Conservation (phyloP, 1,140 invertebrate genomes). For the Thrips palmi region DNA sequence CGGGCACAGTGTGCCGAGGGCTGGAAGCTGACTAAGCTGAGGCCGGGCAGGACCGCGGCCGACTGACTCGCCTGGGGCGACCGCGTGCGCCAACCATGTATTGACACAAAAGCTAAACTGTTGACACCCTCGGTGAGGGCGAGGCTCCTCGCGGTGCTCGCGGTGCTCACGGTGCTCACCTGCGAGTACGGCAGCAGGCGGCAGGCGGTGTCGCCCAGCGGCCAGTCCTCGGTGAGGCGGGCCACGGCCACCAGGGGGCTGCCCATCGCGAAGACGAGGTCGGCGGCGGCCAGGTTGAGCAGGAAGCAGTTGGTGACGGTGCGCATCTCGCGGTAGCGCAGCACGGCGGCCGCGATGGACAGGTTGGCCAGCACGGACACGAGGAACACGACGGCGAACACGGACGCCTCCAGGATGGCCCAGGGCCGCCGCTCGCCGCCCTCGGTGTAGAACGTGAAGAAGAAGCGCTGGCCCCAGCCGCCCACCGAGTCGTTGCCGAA, state of each 20-base stretch:
- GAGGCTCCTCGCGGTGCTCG: no score
- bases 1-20: no score
- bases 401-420: constrained; percentile 20
- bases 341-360: constrained; percentile 23
- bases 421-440: constrained; percentile 22
- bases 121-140: no score
- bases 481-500: constrained; percentile 20
- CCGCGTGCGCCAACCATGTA: no score
- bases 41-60: no score
- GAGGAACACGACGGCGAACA: constrained; percentile 24
- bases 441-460: constrained; percentile 32
- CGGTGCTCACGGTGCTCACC: no score
- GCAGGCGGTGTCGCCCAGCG: constrained; percentile 30
- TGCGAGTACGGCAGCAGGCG: constrained; percentile 34
- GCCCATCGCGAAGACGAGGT: constrained; percentile 36
- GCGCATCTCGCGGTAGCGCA: constrained; percentile 42
- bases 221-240: constrained; percentile 29
- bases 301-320: constrained; percentile 59
- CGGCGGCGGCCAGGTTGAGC: constrained; percentile 45
- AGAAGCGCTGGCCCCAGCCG: constrained; percentile 27
- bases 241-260: constrained; percentile 33
- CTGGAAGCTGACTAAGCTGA: no score
- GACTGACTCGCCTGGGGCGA: no score
- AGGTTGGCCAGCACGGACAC: constrained; percentile 25
- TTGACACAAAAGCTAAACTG: no score